Evolutionary conservation across 2,888 invertebrate species (phyloP).

Genomic region (Gymnoscelis rufifasciata): DNA sequence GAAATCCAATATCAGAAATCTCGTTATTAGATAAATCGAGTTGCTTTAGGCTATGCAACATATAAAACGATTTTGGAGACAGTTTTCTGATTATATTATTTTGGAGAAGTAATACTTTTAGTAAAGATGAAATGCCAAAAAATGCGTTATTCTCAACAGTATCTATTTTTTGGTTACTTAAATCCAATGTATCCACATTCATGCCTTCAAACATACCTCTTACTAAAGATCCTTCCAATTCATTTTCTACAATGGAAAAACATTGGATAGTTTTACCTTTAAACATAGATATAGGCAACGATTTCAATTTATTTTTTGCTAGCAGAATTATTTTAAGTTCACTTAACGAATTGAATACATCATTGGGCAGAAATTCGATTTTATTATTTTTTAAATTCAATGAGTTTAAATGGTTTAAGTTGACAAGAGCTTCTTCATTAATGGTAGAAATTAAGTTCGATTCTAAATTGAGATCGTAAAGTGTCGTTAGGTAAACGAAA

Average conservation of each 20-base stretch:
- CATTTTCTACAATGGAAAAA: constrained; percentile 45
- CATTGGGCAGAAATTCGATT: constrained; percentile 37
- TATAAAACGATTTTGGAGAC: constrained; percentile 41
- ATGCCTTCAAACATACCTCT: constrained; percentile 55
- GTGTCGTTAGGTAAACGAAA: constrained; percentile 39
- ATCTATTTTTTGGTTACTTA: constrained; percentile 45
- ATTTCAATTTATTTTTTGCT: constrained; percentile 46
- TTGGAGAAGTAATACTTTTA: constrained; percentile 42
- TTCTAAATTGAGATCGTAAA: constrained; percentile 42
- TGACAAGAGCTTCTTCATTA: constrained; percentile 36
- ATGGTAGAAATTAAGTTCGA: constrained; percentile 41
- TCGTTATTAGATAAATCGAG: constrained; percentile 55
- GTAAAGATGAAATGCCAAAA: constrained; percentile 34
- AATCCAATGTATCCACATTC: constrained; percentile 37
- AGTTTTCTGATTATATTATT: constrained; percentile 46
- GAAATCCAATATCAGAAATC: constrained; percentile 45
- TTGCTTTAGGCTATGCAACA: constrained; percentile 33
- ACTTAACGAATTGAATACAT: constrained; percentile 33
- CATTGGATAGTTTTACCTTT: constrained; percentile 39
- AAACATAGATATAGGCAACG: constrained; percentile 46
- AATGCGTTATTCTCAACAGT: constrained; percentile 52
- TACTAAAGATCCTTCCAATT: constrained; percentile 41
- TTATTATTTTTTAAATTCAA: constrained; percentile 45
- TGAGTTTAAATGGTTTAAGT: constrained; percentile 31
- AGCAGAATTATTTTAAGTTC: constrained; percentile 39